Evolutionary conservation across 2,888 invertebrate species (phyloP).

Genomic region (Aspidiotus destructor): DNA sequence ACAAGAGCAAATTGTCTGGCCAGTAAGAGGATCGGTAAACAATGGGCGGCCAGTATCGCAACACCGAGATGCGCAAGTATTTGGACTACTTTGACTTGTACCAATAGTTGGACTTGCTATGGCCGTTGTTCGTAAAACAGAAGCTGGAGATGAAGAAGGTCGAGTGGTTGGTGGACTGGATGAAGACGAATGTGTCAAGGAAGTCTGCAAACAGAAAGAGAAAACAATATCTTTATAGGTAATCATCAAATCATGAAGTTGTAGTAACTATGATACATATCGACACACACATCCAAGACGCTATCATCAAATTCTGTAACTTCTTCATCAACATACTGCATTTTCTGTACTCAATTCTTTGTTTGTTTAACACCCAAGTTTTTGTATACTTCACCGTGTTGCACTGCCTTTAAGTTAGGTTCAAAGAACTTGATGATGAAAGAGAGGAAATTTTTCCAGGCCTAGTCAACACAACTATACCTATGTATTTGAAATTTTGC

Average conservation of each 20-base stretch:
- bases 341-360: too few relatives aligned
- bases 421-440: too few relatives aligned
- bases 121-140: slow-evolving; percentile 22
- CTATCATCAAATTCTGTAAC: too few relatives aligned
- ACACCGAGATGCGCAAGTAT: slow-evolving; percentile 48
- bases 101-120: slow-evolving; percentile 33
- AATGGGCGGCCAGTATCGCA: slow-evolving; percentile 87
- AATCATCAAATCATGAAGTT: not conserved
- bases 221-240: not conserved
- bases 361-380: too few relatives aligned
- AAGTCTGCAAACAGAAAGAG: slow-evolving; percentile 34
- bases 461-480: too few relatives aligned
- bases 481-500: too few relatives aligned
- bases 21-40: slow-evolving; percentile 80
- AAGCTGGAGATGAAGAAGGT: slow-evolving; percentile 32
- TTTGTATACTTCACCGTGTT: too few relatives aligned
- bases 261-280: not conserved
- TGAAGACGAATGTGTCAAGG: slow-evolving; percentile 26
- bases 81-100: slow-evolving; percentile 38
- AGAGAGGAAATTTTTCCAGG: too few relatives aligned
- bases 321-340: too few relatives aligned
- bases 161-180: slow-evolving; percentile 35
- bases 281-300: not conserved
- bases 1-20: slow-evolving; percentile 81
- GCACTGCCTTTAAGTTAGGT: too few relatives aligned